These are phyloP conservation scores for Drosophila arawakana DNA, from an alignment of 1,140 invertebrate species.

Conservation along the genomic window DNA sequence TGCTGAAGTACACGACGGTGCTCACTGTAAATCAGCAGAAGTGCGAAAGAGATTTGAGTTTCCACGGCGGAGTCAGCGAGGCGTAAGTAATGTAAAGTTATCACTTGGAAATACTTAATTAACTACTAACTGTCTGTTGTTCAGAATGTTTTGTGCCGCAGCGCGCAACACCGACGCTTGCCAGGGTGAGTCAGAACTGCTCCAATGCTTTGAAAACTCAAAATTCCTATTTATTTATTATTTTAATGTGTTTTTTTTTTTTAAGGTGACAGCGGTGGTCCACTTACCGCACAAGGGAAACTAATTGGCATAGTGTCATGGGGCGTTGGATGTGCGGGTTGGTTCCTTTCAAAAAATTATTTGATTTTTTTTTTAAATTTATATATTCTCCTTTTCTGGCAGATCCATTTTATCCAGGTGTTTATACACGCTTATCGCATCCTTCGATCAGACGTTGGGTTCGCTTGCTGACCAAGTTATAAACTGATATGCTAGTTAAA, in stretches of 20 bases:
- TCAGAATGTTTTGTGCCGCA: conserved; percentile 85
- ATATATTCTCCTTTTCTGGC: background rate
- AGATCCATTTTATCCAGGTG: conserved; percentile 86
- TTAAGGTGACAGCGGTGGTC: conserved; percentile 85
- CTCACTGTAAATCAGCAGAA: conserved; percentile 69
- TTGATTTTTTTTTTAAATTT: background rate
- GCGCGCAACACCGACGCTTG: conserved; percentile 80
- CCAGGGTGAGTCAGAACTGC: conserved; percentile 63
- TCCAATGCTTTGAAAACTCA: background rate
- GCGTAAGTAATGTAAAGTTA: conserved; percentile 63
- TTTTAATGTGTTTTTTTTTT: background rate
- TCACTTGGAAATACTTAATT: conserved; percentile 15
- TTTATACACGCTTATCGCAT: conserved; percentile 87
- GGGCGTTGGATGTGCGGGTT: conserved; percentile 87
- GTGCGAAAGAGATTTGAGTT: conserved; percentile 61
- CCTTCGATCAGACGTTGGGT: conserved; percentile 75
- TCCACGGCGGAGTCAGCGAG: conserved; percentile 71
- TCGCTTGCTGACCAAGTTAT: conserved; percentile 70
- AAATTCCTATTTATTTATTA: background rate
- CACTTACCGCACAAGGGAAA: conserved; percentile 78
- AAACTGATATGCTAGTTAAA: conserved; percentile 16
- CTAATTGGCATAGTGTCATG: conserved; percentile 88
- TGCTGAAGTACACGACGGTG: conserved; percentile 73
- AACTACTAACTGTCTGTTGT: conserved; percentile 26
- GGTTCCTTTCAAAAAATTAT: background rate